phyloP scores from a whole-genome alignment of 2,113 vertebrate genomes.

The Lichenostomus cassidix region DNA sequence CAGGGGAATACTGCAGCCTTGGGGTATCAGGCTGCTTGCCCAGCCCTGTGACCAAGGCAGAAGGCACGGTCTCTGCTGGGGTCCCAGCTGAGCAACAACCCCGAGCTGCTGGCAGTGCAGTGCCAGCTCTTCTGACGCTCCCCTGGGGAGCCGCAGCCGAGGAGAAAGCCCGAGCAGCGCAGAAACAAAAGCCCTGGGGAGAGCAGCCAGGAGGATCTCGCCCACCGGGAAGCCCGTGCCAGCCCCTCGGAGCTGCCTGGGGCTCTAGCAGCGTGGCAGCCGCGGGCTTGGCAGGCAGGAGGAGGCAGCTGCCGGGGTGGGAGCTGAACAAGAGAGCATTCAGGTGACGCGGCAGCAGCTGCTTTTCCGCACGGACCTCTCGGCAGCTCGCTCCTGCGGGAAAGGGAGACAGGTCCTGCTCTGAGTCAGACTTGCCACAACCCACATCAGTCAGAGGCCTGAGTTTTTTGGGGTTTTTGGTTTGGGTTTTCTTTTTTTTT shows the following conservation, averaged over 20 bases:
- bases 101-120: rapidly evolving
- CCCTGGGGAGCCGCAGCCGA: neutral
- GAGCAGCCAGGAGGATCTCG: neutral
- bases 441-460: neutral
- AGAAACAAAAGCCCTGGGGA: neutral
- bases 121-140: neutral
- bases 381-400: neutral
- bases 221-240: neutral
- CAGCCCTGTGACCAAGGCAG: rapidly evolving
- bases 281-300: neutral
- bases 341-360: neutral
- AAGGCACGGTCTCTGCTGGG: neutral
- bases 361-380: neutral
- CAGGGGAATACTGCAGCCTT: neutral
- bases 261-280: neutral
- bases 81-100: neutral
- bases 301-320: neutral
- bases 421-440: constrained; percentile 20
- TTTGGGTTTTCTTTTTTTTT: neutral
- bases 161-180: neutral
- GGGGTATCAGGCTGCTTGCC: neutral
- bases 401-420: constrained; percentile 1
- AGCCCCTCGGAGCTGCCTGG: neutral
- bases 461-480: neutral
- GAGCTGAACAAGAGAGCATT: neutral